Conservation (phyloP, 1,140 invertebrate species). For the Apis dorsata region DNA sequence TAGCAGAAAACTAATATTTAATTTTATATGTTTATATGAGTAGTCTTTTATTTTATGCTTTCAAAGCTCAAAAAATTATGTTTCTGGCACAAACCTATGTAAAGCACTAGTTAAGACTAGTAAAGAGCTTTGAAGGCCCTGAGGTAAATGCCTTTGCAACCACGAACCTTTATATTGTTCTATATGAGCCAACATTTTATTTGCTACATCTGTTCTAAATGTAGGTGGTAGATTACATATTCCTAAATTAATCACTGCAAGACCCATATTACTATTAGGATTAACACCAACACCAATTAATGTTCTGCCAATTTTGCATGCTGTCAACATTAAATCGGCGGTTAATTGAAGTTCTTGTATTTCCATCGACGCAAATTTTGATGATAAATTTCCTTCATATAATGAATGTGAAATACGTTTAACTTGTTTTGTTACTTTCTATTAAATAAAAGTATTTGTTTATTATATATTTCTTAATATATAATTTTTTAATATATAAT, state of each 20-base stretch:
- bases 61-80: conserved; percentile 63
- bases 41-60: conserved; percentile 33
- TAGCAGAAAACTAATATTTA: conserved; percentile 42
- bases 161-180: conserved; percentile 83
- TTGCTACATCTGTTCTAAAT: conserved; percentile 84
- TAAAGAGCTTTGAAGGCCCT: conserved; percentile 81
- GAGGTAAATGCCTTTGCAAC: conserved; percentile 81
- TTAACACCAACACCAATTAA: conserved; percentile 83
- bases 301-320: conserved; percentile 83
- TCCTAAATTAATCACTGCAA: conserved; percentile 84
- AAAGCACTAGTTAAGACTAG: conserved; percentile 81
- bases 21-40: conserved; percentile 24
- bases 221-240: conserved; percentile 83
- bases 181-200: conserved; percentile 83
- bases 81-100: conserved; percentile 81
- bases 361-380: conserved; percentile 78
- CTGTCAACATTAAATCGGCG: conserved; percentile 83
- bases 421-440: conserved; percentile 83
- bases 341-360: conserved; percentile 83
- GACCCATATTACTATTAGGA: conserved; percentile 83
- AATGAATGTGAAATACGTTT: conserved; percentile 80
- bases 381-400: conserved; percentile 77
- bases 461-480: background rate
- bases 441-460: conserved; percentile 59
- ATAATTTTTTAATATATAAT: no score